Evolutionary conservation across 1,140 invertebrate genomes (phyloP), one percentile per base, ranked within the genome.

Genomic region (Ips typographus): DNA sequence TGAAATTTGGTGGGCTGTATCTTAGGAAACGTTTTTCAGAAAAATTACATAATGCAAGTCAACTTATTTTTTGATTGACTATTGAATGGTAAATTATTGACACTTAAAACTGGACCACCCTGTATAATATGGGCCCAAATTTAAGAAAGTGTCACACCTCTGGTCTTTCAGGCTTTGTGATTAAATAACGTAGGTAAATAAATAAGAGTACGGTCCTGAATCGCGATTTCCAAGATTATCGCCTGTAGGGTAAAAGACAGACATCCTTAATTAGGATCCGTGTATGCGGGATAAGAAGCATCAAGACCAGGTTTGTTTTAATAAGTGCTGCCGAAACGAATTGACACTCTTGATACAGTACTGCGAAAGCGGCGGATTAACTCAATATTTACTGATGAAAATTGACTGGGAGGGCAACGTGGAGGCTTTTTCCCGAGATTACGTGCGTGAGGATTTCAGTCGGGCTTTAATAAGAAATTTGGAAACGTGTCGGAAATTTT

Each of bases 351-450:
- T 62, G 68, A 70, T 70, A 65, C 59, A 55, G 57, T 51, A 64
- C 65, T 51, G 59, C 71, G 66, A 70, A 51, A 68, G 57, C 68
- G 57, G 22, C 64, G 72, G 75, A 75, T 76, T 76, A 76, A 73
- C 75, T 65, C 70, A 76, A 76, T 76, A 75, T 76, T 76, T 76
- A 73, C 75, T 73, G 70, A 75, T 75, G 73, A 75, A 76, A 75
- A 76, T 76, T 76, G 75, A 76, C 75, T 74, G 63, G 61, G 66
- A 58, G 64, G 64, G 58, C 44, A 53, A 53, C 51, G 57, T 62
- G 65, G 61, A 61, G 58, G 68, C 71, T 73, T 73, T 75, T 75
- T 63, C 67, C 52, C 56, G 57, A 67, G 73, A 75, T 75, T 61
- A 61, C 59, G 59, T 61, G 59, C 59, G 59, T 61, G 59, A 44